phyloP scores from a whole-genome alignment of 2,888 invertebrate genomes.

The Baccha elongata region DNA sequence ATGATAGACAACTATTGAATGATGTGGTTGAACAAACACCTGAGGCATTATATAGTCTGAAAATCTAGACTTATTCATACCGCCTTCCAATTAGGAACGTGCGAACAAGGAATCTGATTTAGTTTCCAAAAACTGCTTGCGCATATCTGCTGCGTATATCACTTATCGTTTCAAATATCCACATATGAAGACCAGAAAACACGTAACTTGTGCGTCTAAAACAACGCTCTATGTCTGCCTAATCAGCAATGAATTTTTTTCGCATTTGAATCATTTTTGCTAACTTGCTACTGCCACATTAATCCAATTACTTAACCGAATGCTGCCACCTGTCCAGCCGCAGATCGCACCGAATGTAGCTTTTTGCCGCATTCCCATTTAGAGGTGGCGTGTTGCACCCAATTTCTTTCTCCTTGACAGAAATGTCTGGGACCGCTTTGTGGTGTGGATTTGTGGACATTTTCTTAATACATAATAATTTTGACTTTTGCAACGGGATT shows the following conservation, averaged over 20 bases:
- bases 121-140: conserved; percentile 37
- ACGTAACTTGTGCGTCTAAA: conserved; percentile 53
- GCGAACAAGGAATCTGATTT: conserved; percentile 45
- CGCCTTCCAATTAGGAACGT: conserved; percentile 25
- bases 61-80: conserved; percentile 27
- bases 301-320: conserved; percentile 70
- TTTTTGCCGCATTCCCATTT: conserved; percentile 53
- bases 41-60: conserved; percentile 50
- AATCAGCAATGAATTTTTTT: conserved; percentile 31
- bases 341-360: conserved; percentile 27
- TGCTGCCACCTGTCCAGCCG: conserved; percentile 55
- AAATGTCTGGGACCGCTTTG: conserved; percentile 27
- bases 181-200: conserved; percentile 23
- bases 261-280: conserved; percentile 37
- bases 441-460: conserved; percentile 14
- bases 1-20: conserved; percentile 66
- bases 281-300: conserved; percentile 49
- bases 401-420: conserved; percentile 62
- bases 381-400: conserved; percentile 54
- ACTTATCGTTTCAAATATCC: conserved; percentile 15
- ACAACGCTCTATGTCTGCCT: conserved; percentile 26
- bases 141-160: conserved; percentile 41
- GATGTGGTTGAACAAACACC: conserved; percentile 51
- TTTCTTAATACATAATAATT: background rate
- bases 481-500: background rate